These are phyloP conservation scores for Lynx canadensis DNA, from an alignment of 2,113 vertebrate genomes.

Conservation along the genomic window DNA sequence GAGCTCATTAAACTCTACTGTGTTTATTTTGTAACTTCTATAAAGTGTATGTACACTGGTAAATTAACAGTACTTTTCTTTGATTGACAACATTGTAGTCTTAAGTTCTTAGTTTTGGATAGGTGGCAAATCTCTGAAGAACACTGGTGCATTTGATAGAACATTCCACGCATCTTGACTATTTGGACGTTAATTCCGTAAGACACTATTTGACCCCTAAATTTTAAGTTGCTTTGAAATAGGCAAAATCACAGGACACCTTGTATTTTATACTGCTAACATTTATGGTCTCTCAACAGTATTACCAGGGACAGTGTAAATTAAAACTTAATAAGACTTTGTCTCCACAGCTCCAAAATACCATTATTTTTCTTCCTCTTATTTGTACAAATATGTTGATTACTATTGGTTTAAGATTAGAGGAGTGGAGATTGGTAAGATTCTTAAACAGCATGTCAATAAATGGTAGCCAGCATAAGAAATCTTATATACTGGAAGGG, in stretches of 20 bases:
- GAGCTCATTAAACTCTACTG: not conserved
- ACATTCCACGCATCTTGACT: not conserved
- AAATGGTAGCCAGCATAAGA: not conserved
- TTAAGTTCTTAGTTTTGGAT: not conserved
- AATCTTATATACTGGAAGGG: not conserved
- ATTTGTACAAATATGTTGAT: not conserved
- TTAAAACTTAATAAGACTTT: not conserved
- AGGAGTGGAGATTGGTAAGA: not conserved
- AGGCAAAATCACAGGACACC: not conserved
- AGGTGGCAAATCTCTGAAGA: not conserved
- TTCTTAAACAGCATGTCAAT: not conserved
- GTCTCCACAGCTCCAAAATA: not conserved
- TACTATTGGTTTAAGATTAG: not conserved
- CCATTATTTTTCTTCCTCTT: not conserved
- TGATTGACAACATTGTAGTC: not conserved
- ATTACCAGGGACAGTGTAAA: not conserved
- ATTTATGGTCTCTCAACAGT: no score
- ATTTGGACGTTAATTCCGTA: not conserved
- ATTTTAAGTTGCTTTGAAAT: not conserved
- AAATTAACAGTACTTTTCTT: not conserved
- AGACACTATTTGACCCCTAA: no score
- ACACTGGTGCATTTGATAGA: not conserved
- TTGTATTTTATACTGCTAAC: not conserved
- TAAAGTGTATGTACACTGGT: not conserved
- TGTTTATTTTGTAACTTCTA: not conserved